phyloP scores from a whole-genome alignment of 2,113 vertebrate species.

The Pseudorectes ferrugineus region DNA sequence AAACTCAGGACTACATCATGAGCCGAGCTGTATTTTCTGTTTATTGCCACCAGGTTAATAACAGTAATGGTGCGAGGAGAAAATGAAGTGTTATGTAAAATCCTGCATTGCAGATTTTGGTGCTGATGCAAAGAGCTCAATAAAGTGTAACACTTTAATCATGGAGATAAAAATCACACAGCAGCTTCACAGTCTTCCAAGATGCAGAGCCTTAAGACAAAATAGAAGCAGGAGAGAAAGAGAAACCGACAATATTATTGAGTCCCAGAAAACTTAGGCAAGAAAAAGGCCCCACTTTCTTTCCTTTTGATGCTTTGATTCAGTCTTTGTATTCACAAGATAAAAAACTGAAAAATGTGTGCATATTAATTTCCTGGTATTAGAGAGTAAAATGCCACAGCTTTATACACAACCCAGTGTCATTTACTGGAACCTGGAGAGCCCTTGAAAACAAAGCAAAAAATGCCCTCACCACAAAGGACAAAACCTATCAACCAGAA shows the following conservation, averaged over 20 bases:
- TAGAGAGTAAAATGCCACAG: constrained; percentile 32
- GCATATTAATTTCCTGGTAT: constrained; percentile 24
- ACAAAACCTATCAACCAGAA: not conserved
- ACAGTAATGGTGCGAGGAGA: constrained; percentile 71
- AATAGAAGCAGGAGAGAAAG: constrained; percentile 61
- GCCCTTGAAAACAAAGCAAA: not conserved
- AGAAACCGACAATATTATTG: constrained; percentile 3
- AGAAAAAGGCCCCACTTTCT: not conserved
- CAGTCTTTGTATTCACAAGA: constrained; percentile 6
- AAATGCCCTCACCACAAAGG: not conserved
- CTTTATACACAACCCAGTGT: not conserved
- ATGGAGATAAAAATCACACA: constrained; percentile 78
- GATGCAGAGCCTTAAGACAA: constrained; percentile 71
- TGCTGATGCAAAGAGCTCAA: constrained; percentile 78
- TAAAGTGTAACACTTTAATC: constrained; percentile 80
- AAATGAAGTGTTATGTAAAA: constrained; percentile 80
- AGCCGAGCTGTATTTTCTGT: constrained; percentile 67
- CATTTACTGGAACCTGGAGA: not conserved
- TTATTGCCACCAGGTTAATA: constrained; percentile 78
- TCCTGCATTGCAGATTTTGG: constrained; percentile 78
- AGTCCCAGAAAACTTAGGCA: constrained; percentile 12
- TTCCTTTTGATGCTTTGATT: not conserved
- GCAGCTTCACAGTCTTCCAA: constrained; percentile 64
- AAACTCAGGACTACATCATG: constrained; percentile 41
- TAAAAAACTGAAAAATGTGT: not conserved